A percentile compares a stretch with the other conserved stretches of the same genome.
Conservation (phyloP, 2,797 vertebrate genomes). For the Chaunax sp. region DNA sequence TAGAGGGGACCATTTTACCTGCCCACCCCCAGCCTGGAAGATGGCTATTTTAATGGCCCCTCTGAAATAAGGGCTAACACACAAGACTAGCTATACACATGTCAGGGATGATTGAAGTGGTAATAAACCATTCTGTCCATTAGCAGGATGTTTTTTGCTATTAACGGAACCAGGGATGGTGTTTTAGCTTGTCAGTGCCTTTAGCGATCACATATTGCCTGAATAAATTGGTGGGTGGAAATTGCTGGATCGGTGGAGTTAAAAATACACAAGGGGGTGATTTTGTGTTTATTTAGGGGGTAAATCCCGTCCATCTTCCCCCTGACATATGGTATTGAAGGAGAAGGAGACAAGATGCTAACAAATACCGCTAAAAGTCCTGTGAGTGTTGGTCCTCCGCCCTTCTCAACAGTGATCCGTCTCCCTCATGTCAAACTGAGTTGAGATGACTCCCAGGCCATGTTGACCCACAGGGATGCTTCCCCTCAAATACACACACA, state of each 20-base stretch:
- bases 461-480: conserved; percentile 72
- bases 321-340: conserved; percentile 66
- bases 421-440: conserved; percentile 67
- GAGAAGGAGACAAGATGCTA: conserved; percentile 69
- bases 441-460: conserved; percentile 72
- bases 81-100: conserved; percentile 68
- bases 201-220: conserved; percentile 48
- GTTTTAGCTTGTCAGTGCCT: conserved; percentile 70
- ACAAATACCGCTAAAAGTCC: conserved; percentile 64
- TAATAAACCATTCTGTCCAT: conserved; percentile 78
- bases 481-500: conserved; percentile 44
- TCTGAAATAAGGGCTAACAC: conserved; percentile 51
- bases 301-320: conserved; percentile 72
- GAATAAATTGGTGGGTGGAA: conserved; percentile 68
- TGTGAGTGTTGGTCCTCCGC: conserved; percentile 65
- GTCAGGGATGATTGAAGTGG: conserved; percentile 77
- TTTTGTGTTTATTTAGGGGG: conserved; percentile 74
- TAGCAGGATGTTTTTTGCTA: conserved; percentile 69
- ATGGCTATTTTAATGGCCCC: conserved; percentile 67
- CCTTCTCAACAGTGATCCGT: conserved; percentile 72
- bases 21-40: conserved; percentile 56
- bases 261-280: conserved; percentile 76
- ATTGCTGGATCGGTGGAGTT: conserved; percentile 65
- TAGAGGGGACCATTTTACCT: conserved; percentile 61
- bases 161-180: conserved; percentile 62